Conservation (phyloP, 2,797 vertebrate genomes). For the Lindbergichthys nudifrons region DNA sequence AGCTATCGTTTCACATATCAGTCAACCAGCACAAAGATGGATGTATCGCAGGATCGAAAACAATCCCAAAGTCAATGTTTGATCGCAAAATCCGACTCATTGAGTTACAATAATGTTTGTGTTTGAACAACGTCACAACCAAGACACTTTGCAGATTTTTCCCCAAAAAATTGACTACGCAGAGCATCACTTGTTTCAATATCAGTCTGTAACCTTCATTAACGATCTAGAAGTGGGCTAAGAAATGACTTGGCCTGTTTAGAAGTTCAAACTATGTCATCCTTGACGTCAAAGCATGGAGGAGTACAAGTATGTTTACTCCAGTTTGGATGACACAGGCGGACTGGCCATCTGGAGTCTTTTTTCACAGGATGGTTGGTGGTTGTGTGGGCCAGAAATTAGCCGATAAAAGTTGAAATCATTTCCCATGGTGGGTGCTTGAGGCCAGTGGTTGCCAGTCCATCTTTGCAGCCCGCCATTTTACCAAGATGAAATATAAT, state of each 20-base stretch:
- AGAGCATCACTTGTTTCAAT: slow-evolving; percentile 13
- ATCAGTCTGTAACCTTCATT: slow-evolving; percentile 10
- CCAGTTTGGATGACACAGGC: slow-evolving; percentile 57
- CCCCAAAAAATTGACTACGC: neutral
- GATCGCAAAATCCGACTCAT: neutral
- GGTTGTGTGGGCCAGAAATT: slow-evolving; percentile 46
- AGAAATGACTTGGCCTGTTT: slow-evolving; percentile 59
- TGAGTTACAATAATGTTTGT: neutral
- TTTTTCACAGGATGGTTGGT: slow-evolving; percentile 33
- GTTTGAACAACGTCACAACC: neutral
- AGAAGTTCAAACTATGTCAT: slow-evolving; percentile 59
- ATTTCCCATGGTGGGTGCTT: slow-evolving; percentile 24
- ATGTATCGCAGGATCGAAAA: neutral
- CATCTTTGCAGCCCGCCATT: slow-evolving; percentile 25
- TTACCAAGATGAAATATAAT: slow-evolving; percentile 31
- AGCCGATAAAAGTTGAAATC: slow-evolving; percentile 50
- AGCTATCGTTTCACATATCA: neutral
- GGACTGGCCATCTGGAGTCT: slow-evolving; percentile 64
- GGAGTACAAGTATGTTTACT: slow-evolving; percentile 52
- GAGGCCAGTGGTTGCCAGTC: slow-evolving; percentile 20
- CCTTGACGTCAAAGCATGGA: slow-evolving; percentile 43
- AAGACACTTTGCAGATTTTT: neutral
- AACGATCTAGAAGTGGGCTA: slow-evolving; percentile 41
- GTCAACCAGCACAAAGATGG: neutral
- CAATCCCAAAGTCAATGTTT: neutral